Evolutionary conservation across 2,888 invertebrate genomes (phyloP), one percentile per base, ranked within the genome.

Genomic region (Microchrysa polita): DNA sequence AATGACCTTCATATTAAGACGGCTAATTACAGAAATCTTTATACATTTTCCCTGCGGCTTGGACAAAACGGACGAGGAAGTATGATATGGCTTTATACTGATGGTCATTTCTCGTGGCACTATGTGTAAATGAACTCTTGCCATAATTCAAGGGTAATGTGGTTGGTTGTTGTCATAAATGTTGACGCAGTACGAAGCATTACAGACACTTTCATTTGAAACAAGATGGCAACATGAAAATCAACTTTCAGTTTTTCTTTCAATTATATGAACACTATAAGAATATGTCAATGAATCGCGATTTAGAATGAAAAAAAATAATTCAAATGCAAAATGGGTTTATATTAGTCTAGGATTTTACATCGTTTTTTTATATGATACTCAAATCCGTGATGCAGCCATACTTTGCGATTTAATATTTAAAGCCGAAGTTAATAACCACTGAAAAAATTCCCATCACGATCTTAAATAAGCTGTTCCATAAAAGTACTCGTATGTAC

Each of bases 231-330:
- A 61, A 61, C 61, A 61, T 61, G 61, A 61, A 61, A 61, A 27
- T 61, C 61, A 61, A 61, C 61, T 61, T 61, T 61, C 61, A 40
- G 40, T 40, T 61, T 55, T 34, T 34, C n/a, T n/a, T 55, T 61
- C 10, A 40, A 61, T 48, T 2, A 48, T 48, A n/a, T 48, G 48
- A 5, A 4, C 14, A 48, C 10, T 34, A 5, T 34, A 7, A 2
- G 5, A 12, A 48, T 4, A 48, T 48, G 48, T 7, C 48, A 48
- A 48, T 34, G 27, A 34, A 34, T 34, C 27, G 7, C 7, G 7
- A n/a, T n/a, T n/a, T n/a, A n/a, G n/a, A n/a, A n/a, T n/a, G n/a
- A n/a, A n/a, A n/a, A n/a, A n/a, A n/a, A n/a, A n/a, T n/a, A n/a
- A n/a, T n/a, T n/a, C n/a, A n/a, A n/a, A n/a, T n/a, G n/a, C n/a